Conservation (phyloP, 2,113 vertebrate genomes). For the Callocephalon fimbriatum region DNA sequence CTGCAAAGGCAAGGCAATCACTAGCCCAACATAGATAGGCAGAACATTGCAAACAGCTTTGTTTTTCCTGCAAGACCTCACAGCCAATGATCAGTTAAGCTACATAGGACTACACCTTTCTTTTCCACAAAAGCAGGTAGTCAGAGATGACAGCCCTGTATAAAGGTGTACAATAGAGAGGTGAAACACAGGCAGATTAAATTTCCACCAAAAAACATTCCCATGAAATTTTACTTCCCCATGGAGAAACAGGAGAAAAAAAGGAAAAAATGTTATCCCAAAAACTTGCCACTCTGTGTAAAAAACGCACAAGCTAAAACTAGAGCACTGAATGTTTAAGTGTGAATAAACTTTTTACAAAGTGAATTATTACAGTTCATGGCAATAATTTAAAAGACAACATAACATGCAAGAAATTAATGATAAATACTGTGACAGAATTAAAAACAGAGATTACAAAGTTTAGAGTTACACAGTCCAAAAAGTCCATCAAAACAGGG, state of each 20-base stretch:
- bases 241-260: not conserved
- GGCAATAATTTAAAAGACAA: not conserved
- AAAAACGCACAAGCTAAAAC: not conserved
- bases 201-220: not conserved
- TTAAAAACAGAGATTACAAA: not conserved
- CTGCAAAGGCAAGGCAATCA: not conserved
- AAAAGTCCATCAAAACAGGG: not conserved
- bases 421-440: not conserved
- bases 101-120: rapidly evolving
- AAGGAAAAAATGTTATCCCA: not conserved
- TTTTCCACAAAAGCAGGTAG: not conserved
- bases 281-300: not conserved
- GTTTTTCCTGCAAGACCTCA: not conserved
- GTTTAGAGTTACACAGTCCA: not conserved
- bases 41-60: not conserved
- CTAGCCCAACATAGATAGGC: not conserved
- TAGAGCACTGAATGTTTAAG: not conserved
- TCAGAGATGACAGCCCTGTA: not conserved
- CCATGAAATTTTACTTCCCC: not conserved
- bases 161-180: not conserved
- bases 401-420: not conserved
- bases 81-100: not conserved
- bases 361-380: not conserved
- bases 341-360: not conserved
- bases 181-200: not conserved